Conservation (phyloP, 2,113 vertebrate genomes). For the Daubentonia madagascariensis region DNA sequence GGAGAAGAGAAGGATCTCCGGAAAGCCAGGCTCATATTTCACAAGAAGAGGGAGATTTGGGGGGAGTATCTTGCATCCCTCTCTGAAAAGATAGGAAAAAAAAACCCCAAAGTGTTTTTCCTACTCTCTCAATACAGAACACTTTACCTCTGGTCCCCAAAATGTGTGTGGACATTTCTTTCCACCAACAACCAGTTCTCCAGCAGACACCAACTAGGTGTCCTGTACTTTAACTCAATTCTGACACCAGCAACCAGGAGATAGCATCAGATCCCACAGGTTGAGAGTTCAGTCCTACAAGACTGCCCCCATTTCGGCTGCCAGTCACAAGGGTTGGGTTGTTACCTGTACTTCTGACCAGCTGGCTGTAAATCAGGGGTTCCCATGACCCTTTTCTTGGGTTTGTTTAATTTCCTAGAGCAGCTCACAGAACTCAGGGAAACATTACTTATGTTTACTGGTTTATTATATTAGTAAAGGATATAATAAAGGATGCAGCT, state of each 20-base stretch:
- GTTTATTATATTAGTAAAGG: background rate
- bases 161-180: background rate
- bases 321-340: background rate
- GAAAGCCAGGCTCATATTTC: background rate
- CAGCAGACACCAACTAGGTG: background rate
- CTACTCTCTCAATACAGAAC: background rate
- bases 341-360: background rate
- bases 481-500: background rate
- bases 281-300: background rate
- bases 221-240: background rate
- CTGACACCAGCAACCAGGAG: background rate
- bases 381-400: background rate
- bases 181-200: background rate
- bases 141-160: background rate
- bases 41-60: background rate
- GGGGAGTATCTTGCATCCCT: background rate
- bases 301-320: background rate
- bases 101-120: background rate
- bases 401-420: background rate
- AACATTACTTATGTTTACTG: background rate
- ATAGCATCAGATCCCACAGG: background rate
- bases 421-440: background rate
- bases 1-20: background rate
- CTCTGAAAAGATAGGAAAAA: background rate
- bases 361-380: background rate